Evolutionary conservation across 2,113 vertebrate genomes (phyloP).

Genomic region (Pygoscelis adeliae): DNA sequence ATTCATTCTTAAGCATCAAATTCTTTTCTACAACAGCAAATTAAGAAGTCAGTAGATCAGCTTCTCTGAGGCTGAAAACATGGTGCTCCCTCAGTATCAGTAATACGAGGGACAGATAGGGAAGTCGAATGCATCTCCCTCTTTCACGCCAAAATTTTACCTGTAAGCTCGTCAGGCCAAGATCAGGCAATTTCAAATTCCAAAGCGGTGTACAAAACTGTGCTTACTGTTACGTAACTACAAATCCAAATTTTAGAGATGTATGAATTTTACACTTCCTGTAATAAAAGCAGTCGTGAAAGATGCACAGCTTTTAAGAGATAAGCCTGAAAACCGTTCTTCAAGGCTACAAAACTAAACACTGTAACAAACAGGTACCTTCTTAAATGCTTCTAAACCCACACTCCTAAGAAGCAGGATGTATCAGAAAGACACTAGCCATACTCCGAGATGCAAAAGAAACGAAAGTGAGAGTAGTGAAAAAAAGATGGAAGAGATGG

Average conservation of each 20-base stretch:
- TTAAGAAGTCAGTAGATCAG: background rate
- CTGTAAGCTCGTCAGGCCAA: background rate
- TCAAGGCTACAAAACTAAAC: background rate
- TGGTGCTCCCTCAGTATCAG: background rate
- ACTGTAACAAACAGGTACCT: background rate
- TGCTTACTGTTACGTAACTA: background rate
- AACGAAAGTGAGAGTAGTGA: background rate
- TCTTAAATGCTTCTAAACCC: background rate
- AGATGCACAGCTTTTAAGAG: background rate
- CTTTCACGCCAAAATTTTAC: background rate
- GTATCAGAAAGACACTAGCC: background rate
- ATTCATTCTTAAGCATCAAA: background rate
- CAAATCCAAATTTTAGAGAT: background rate
- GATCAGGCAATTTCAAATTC: background rate
- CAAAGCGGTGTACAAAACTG: background rate
- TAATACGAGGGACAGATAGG: rapidly evolving
- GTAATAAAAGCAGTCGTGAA: background rate
- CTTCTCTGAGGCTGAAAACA: background rate
- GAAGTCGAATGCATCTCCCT: background rate
- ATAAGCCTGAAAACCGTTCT: background rate
- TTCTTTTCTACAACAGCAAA: background rate
- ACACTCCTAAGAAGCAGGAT: background rate
- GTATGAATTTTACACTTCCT: background rate
- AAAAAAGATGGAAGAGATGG: background rate
- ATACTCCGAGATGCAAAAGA: background rate